These are phyloP conservation scores for Prunella strophiata DNA, from an alignment of 2,797 vertebrate genomes.

Conservation along the genomic window DNA sequence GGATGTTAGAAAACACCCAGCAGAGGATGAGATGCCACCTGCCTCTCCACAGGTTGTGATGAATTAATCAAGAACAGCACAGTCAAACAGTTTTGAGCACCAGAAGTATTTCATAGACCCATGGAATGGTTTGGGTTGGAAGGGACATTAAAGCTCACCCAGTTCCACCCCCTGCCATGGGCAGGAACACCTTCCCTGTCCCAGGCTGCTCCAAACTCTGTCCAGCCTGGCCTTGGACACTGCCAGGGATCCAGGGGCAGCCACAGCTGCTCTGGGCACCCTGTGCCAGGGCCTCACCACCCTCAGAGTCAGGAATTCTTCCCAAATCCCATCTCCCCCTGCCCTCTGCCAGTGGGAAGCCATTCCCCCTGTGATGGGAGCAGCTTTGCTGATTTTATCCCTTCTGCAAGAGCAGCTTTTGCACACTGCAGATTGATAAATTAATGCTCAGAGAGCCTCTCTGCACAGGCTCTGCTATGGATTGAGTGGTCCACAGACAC, in stretches of 20 bases:
- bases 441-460: neutral
- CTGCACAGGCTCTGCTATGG: neutral
- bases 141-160: neutral
- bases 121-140: neutral
- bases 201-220: rapidly evolving
- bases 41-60: neutral
- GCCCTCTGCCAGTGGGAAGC: neutral
- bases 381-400: neutral
- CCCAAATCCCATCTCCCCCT: neutral
- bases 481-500: neutral
- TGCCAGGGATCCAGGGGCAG: neutral
- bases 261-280: neutral
- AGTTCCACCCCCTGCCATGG: neutral
- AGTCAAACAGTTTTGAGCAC: neutral
- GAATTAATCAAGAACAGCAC: neutral
- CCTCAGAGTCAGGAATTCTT: neutral
- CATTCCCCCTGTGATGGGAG: neutral
- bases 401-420: neutral
- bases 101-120: neutral
- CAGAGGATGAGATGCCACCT: neutral
- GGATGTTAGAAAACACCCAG: neutral
- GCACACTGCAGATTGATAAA: neutral
- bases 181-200: neutral
- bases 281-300: neutral
- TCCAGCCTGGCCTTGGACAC: rapidly evolving